phyloP scores from a whole-genome alignment of 1,140 invertebrate genomes.

The Orussus abietinus region DNA sequence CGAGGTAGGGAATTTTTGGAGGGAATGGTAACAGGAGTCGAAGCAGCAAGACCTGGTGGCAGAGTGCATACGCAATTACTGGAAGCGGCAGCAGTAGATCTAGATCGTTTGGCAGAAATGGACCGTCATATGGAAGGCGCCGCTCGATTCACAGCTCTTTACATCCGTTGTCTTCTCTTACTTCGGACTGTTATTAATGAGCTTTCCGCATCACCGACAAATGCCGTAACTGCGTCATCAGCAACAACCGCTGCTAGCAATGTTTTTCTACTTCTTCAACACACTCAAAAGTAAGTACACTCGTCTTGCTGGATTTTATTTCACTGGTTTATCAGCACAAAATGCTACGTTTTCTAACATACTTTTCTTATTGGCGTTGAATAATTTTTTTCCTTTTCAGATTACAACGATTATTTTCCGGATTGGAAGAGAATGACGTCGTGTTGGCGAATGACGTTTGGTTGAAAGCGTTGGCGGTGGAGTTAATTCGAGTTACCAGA shows the following conservation, averaged over 20 bases:
- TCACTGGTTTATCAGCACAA: too few relatives aligned
- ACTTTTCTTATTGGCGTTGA: too few relatives aligned
- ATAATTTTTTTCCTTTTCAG: slow-evolving; percentile 45
- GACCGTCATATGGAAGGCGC: slow-evolving; percentile 77
- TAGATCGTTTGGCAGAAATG: slow-evolving; percentile 76
- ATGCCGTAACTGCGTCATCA: slow-evolving; percentile 46
- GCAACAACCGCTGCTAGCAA: slow-evolving; percentile 52
- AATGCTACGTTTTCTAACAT: slow-evolving; percentile 8
- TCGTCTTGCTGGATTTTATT: too few relatives aligned
- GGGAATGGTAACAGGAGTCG: slow-evolving; percentile 68
- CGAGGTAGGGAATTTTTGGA: slow-evolving; percentile 63
- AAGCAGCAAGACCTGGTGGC: slow-evolving; percentile 60
- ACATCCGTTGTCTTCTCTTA: slow-evolving; percentile 58
- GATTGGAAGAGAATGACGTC: slow-evolving; percentile 69
- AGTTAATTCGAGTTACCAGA: slow-evolving; percentile 71
- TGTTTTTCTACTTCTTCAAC: slow-evolving; percentile 62
- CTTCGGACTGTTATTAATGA: slow-evolving; percentile 47
- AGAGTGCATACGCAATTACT: slow-evolving; percentile 63
- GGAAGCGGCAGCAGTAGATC: slow-evolving; percentile 68
- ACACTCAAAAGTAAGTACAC: slow-evolving; percentile 61
- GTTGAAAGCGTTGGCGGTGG: slow-evolving; percentile 77
- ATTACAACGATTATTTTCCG: slow-evolving; percentile 80
- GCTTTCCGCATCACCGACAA: slow-evolving; percentile 31
- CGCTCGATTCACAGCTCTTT: slow-evolving; percentile 81
- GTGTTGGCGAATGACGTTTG: slow-evolving; percentile 79